phyloP scores from a whole-genome alignment of 1,140 invertebrate genomes.

The Drosophila kikkawai region DNA sequence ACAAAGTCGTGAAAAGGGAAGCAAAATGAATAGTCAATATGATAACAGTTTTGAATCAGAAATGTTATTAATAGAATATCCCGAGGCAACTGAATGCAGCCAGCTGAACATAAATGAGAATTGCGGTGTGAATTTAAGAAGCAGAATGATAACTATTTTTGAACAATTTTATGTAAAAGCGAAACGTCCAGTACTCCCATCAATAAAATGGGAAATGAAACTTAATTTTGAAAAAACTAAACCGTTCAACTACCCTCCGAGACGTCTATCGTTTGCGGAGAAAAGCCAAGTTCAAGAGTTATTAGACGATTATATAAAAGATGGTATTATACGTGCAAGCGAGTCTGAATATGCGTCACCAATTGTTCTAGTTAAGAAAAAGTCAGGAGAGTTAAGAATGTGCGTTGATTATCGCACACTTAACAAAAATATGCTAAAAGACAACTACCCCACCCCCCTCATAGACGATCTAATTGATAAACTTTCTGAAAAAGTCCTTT shows the following conservation, averaged over 20 bases:
- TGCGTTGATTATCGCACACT: conserved; percentile 15
- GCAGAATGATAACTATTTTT: background rate
- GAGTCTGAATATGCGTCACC: background rate
- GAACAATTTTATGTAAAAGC: background rate
- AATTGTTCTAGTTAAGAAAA: conserved; percentile 4
- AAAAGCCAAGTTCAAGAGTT: conserved; percentile 15
- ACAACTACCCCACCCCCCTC: conserved; percentile 16
- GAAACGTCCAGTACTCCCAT: background rate
- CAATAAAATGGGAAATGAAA: conserved; percentile 8
- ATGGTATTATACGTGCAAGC: background rate
- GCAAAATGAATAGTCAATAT: background rate
- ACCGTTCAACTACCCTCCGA: conserved; percentile 7
- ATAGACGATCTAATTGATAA: conserved; percentile 14
- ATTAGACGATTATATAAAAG: conserved; percentile 14
- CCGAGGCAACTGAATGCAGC: background rate
- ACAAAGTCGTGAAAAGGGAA: background rate
- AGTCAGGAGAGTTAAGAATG: conserved; percentile 2
- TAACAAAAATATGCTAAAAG: conserved; percentile 15
- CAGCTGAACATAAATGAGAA: conserved; percentile 3
- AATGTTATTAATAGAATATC: background rate
- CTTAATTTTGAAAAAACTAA: conserved; percentile 15
- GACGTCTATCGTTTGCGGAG: background rate
- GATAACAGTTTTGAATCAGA: background rate
- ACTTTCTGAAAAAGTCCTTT: conserved; percentile 13
- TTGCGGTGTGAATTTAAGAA: background rate